Evolutionary conservation across 2,113 vertebrate genomes (phyloP).

Genomic region (Lagopus leucura): DNA sequence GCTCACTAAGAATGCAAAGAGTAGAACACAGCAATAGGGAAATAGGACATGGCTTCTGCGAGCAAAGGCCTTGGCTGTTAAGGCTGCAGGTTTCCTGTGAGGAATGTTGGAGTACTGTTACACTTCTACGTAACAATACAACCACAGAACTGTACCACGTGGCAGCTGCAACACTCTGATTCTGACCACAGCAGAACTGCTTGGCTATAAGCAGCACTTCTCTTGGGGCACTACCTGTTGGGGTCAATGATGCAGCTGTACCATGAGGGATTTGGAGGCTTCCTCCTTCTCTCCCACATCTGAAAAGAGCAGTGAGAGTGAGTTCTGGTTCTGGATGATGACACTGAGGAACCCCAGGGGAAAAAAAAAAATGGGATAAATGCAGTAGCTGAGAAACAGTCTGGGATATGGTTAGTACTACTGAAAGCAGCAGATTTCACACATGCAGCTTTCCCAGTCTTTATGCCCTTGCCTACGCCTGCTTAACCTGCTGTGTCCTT

Average conservation of each 20-base stretch:
- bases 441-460: background rate
- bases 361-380: background rate
- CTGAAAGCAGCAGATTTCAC: background rate
- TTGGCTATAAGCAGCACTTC: background rate
- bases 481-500: background rate
- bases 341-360: background rate
- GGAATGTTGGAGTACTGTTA: background rate
- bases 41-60: background rate
- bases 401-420: background rate
- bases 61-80: background rate
- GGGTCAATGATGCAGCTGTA: background rate
- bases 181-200: background rate
- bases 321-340: background rate
- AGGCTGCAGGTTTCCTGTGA: background rate
- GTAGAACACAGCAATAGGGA: background rate
- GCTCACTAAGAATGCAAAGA: background rate
- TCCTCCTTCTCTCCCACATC: accelerated
- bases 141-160: background rate
- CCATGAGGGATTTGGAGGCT: background rate
- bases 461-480: background rate
- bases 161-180: background rate
- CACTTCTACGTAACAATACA: background rate
- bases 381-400: background rate
- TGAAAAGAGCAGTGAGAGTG: background rate
- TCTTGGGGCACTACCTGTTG: background rate